phyloP scores from a whole-genome alignment of 2,113 vertebrate genomes.

The Xyliphius kryptos region DNA sequence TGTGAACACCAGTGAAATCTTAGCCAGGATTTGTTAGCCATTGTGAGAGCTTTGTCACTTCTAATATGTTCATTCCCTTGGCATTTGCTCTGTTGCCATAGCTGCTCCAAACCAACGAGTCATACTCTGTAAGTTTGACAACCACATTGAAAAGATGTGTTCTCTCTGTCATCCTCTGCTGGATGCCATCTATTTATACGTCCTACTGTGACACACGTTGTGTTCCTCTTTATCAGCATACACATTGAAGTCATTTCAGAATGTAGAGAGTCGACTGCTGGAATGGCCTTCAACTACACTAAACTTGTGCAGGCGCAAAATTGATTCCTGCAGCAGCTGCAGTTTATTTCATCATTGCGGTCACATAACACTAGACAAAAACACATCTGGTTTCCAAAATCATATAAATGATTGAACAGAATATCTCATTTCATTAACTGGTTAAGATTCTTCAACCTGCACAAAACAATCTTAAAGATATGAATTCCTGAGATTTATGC shows the following conservation, averaged over 20 bases:
- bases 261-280: neutral
- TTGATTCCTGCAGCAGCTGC: neutral
- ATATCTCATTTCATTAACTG: neutral
- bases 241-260: neutral
- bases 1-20: neutral
- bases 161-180: slow-evolving; percentile 4
- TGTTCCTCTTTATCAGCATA: neutral
- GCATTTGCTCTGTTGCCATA: slow-evolving; percentile 36
- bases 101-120: slow-evolving; percentile 6
- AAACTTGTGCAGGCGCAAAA: neutral
- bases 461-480: neutral
- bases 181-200: neutral
- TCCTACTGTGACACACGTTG: slow-evolving; percentile 9
- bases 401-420: neutral
- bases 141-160: slow-evolving; percentile 19
- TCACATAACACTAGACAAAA: neutral
- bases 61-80: neutral
- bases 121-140: slow-evolving; percentile 13
- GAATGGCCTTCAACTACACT: neutral
- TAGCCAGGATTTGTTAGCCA: neutral
- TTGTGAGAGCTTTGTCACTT: slow-evolving; percentile 9
- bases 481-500: slow-evolving; percentile 11
- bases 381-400: slow-evolving; percentile 1
- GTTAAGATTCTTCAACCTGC: neutral
- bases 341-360: neutral